Evolutionary conservation across 2,888 invertebrate species (phyloP), one percentile per base, ranked within the genome.

Genomic region (Leptopilina syphax): DNA sequence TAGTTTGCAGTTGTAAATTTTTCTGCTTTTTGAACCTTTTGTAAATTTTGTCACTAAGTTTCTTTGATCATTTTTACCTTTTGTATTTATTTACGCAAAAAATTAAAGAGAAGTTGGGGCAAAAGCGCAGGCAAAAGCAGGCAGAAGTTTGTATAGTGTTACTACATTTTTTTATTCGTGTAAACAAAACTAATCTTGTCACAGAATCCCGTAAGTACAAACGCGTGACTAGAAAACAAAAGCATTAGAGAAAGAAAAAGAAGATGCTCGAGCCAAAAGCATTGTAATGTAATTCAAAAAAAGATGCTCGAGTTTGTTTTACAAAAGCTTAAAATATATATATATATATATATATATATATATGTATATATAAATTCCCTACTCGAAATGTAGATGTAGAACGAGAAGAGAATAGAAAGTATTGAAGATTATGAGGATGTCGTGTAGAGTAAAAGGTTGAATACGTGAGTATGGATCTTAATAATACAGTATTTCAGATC

Each of bases 361-460:
- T 34, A 4, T 34, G 18, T 18, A 18, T 18, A 34, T 34, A 34
- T 34, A 4, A 3, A 18, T 47, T n/a, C 13, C n/a, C n/a, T 18
- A 18, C 18, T 67, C 44, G 41, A 47, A 67, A 67, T 67, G 67
- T 67, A 67, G 67, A 67, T 67, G 67, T 67, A 67, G 67, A 67
- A 18, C 67, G 44, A 44, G 67, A 18, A 6, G 44, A 67, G 44
- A 67, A 67, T 67, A 44, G 67, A 44, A 67, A 63, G 63, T 47
- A 67, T 41, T 47, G 44, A 67, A 67, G 41, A 44, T 67, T 67
- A 67, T 47, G 67, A 67, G 66, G 4, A 12, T 34, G n/a, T 27
- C 66, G 41, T 44, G 44, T 67, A 67, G 9, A 63, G 44, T n/a
- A 41, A 41, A 67, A 67, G 67, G 44, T 67, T 67, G 47, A 67